Percentiles rank a stretch among this genome's conserved stretches.
Conservation (phyloP, 2,888 invertebrate genomes). For the Fissipunctia ypsillon region DNA sequence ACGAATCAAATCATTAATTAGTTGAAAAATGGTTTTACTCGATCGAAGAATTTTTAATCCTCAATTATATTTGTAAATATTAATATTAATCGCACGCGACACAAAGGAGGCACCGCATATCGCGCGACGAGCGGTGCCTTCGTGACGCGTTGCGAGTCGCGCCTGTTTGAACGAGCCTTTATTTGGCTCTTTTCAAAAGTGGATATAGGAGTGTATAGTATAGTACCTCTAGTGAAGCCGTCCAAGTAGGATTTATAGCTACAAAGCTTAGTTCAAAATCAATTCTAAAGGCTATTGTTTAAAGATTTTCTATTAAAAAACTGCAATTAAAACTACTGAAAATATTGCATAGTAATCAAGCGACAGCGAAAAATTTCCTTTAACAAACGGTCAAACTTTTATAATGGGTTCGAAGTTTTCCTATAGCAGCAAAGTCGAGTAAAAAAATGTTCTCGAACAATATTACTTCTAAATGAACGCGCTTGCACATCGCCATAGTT, state of each 20-base stretch:
- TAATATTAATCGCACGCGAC: no score
- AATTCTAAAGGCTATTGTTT: neutral
- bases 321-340: constrained; percentile 15
- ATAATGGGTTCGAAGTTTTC: constrained; percentile 19
- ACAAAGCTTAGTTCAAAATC: neutral
- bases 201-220: no score
- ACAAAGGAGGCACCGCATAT: no score
- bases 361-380: neutral
- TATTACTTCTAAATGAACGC: constrained; percentile 57
- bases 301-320: constrained; percentile 6
- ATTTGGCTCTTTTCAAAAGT: neutral
- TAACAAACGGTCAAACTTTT: constrained; percentile 12
- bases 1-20: no score
- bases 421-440: neutral
- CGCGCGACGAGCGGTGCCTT: no score
- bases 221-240: neutral
- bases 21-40: neutral
- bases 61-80: neutral
- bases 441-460: constrained; percentile 20
- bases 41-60: neutral
- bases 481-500: constrained; percentile 15
- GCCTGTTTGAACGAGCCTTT: no score
- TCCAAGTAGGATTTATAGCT: neutral
- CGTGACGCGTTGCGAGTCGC: no score
- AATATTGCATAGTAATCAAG: constrained; percentile 21